Percentiles rank a stretch among this genome's conserved stretches.
Conservation (phyloP, 1,140 invertebrate species). For the Drosophila tsacasi region DNA sequence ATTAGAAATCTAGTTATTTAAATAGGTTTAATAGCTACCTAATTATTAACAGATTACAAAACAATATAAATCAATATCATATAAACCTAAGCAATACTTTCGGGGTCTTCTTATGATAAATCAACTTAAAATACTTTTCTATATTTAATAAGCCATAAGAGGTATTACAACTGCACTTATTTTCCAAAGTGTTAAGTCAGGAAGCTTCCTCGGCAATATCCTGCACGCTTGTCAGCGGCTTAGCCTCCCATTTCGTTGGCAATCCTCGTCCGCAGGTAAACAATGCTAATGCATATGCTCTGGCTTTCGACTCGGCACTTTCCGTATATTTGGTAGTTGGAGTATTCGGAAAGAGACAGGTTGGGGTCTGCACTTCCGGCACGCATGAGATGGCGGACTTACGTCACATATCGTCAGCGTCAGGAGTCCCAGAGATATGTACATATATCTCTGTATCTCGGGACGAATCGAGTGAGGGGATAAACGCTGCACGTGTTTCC, state of each 20-base stretch:
- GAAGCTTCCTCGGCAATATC: constrained; percentile 57
- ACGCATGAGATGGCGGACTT: constrained; percentile 52
- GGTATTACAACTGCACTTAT: not conserved
- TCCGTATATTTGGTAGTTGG: constrained; percentile 6
- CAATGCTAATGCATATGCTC: constrained; percentile 74
- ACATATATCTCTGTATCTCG: not conserved
- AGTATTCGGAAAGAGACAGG: not conserved
- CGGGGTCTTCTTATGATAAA: not conserved
- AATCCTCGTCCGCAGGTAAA: constrained; percentile 56
- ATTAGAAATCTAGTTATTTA: not conserved
- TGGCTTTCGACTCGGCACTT: constrained; percentile 39
- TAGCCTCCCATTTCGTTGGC: constrained; percentile 23
- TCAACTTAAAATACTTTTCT: not conserved
- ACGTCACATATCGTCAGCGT: constrained; percentile 60
- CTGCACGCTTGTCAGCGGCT: constrained; percentile 68
- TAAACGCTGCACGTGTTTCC: constrained; percentile 74
- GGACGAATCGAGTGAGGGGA: not conserved
- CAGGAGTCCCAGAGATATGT: constrained; percentile 13
- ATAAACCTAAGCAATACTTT: not conserved
- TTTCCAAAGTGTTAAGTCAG: constrained; percentile 1
- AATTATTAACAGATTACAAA: too few species aligned
- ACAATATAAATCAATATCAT: not conserved
- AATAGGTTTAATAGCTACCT: not conserved
- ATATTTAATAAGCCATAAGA: not conserved
- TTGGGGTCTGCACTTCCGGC: constrained; percentile 46